Evolutionary conservation across 2,797 vertebrate species (phyloP).

Genomic region (Dallia pectoralis): DNA sequence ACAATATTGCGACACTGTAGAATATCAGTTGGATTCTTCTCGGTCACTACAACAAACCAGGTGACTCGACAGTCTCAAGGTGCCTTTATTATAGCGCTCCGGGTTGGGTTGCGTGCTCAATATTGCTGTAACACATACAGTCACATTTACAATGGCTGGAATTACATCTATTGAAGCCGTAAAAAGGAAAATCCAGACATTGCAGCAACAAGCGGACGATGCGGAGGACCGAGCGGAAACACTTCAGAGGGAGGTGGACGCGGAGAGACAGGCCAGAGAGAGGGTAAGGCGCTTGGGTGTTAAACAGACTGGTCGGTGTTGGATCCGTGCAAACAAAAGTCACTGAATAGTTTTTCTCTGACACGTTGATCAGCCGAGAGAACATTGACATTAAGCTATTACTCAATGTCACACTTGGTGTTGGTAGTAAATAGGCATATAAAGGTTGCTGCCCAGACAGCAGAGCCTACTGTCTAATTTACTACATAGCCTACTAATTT

Average conservation of each 20-base stretch:
- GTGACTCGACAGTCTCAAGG: constrained; percentile 14
- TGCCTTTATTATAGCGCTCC: background rate
- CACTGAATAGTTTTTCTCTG: background rate
- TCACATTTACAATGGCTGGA: constrained; percentile 67
- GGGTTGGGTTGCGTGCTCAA: background rate
- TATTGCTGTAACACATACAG: constrained; percentile 7
- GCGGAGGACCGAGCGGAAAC: constrained; percentile 79
- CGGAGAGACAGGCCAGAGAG: constrained; percentile 73
- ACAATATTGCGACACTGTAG: background rate
- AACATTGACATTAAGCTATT: background rate
- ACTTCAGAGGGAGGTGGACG: constrained; percentile 75
- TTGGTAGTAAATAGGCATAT: background rate
- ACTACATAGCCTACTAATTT: too few relatives aligned
- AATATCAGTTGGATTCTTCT: background rate
- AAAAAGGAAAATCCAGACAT: constrained; percentile 81
- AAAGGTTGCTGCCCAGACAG: background rate
- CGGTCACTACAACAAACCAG: background rate
- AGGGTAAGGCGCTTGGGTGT: constrained; percentile 62
- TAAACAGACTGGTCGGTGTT: background rate
- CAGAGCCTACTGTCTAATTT: background rate
- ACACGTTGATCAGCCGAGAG: background rate
- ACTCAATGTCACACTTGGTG: background rate
- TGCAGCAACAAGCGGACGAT: constrained; percentile 81
- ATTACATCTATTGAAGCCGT: constrained; percentile 77
- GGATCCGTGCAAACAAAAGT: background rate